phyloP scores from a whole-genome alignment of 2,888 invertebrate genomes.

The Athripsodes cinereus region DNA sequence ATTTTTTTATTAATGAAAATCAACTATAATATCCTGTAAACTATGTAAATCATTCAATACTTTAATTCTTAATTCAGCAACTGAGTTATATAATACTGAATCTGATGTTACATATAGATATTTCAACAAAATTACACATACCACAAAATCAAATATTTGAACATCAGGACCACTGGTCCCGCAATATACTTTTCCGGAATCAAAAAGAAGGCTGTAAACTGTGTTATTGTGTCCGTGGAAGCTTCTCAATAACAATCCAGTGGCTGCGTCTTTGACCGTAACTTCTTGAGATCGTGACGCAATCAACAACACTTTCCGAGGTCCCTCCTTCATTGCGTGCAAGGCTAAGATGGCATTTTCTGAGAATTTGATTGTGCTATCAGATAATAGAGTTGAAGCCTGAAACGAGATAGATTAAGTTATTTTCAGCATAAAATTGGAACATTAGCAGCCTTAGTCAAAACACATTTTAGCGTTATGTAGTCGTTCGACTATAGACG shows the following conservation, averaged over 20 bases:
- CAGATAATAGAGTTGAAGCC: constrained; percentile 42
- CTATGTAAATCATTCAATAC: no score
- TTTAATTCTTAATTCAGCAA: background rate
- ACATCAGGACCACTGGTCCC: constrained; percentile 69
- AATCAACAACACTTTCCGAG: constrained; percentile 61
- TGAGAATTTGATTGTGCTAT: constrained; percentile 53
- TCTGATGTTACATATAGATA: no score
- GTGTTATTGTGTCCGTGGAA: constrained; percentile 54
- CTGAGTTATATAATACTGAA: background rate
- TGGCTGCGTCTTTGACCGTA: constrained; percentile 65
- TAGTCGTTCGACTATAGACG: no score
- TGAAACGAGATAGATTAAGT: no score
- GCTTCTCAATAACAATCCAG: constrained; percentile 61
- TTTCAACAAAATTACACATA: no score
- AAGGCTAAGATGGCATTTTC: constrained; percentile 62
- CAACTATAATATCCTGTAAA: no score
- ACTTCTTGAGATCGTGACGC: constrained; percentile 65
- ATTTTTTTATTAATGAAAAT: no score
- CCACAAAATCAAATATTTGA: constrained; percentile 68
- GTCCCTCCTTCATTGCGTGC: constrained; percentile 67
- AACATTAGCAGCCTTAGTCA: no score
- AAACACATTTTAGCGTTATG: no score
- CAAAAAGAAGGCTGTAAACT: constrained; percentile 64
- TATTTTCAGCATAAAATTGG: no score
- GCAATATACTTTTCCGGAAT: constrained; percentile 65